Evolutionary conservation across 2,113 vertebrate species (phyloP), one percentile per base, ranked within the genome.

Genomic region (Tachuris rubrigastra): DNA sequence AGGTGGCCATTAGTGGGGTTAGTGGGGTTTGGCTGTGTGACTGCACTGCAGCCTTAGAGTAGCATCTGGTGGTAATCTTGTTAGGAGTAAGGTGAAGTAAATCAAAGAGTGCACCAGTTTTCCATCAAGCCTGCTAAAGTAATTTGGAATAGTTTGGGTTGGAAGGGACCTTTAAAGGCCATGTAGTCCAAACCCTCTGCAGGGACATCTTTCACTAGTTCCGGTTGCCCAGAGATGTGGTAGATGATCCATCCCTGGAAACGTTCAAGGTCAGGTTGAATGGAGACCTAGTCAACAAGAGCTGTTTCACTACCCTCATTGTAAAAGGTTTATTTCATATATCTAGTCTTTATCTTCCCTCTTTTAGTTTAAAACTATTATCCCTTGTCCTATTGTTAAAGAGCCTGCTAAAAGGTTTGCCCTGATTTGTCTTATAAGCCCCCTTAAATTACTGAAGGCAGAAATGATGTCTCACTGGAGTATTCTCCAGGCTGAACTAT

Each of bases 21-120:
- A 68, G 39, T 2, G 4, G 46, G 33, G 39, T 87, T 85, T 79
- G 79, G 79, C 68, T 62, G 7, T 8, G 6, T 23, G 50, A 47
- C 41, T 46, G 55, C 74, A 39, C 49, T 18, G 50, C 59, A 90
- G 75, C 72, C 72, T 47, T 9, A 22, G 18, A 89, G 60, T 9
- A 81, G 85, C 90, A 93, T 85, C 87, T 95, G 92, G 33, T 50
- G 90, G 60, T 27, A 87, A 76, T 60, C 74, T 68, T 31, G n/a
- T 67, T n/a, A 85, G 66, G 78, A 59, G 31, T 63, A 59, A 0
- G 0, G 33, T 28, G 47, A 19, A 75, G 60, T 72, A 87, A 93
- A 89, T 71, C 9, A 15, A 59, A 79, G 63, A 46, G 27, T 7
- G 27, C 42, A 58, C 18, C 35, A 59, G 49, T 55, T 79, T 93